These are phyloP conservation scores for Drosophila paulistorum DNA, from an alignment of 1,140 invertebrate species.

Conservation along the genomic window DNA sequence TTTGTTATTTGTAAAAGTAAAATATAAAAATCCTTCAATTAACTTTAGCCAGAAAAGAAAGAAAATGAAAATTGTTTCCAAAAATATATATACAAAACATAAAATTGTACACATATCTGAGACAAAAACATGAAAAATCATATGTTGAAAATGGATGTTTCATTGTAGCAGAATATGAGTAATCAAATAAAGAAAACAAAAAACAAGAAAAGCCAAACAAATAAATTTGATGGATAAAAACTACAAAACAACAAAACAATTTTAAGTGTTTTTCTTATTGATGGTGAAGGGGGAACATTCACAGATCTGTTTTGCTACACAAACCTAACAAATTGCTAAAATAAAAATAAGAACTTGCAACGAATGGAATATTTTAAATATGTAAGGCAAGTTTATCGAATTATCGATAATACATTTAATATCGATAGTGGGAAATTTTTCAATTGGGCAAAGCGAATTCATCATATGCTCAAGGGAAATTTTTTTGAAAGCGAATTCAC, in stretches of 20 bases:
- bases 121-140: conserved; percentile 16
- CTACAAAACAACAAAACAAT: conserved; percentile 23
- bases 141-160: conserved; percentile 41
- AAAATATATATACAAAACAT: conserved; percentile 9
- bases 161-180: conserved; percentile 23
- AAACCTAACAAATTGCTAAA: no score
- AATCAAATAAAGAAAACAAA: neutral
- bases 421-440: no score
- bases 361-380: no score
- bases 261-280: neutral
- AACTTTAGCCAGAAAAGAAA: conserved; percentile 26
- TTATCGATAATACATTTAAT: no score
- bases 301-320: no score
- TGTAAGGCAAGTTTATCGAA: no score
- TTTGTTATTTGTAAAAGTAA: conserved; percentile 31
- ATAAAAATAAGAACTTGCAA: no score
- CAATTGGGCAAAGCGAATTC: no score
- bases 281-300: no score
- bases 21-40: neutral
- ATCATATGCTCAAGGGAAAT: no score
- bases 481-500: neutral
- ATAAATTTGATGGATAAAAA: conserved; percentile 44
- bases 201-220: conserved; percentile 40
- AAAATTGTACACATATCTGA: conserved; percentile 49
- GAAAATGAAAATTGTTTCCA: conserved; percentile 42